Base-by-base conservation (phyloP, 2,113 vertebrate species). In the Anthoscopus minutus region DNA sequence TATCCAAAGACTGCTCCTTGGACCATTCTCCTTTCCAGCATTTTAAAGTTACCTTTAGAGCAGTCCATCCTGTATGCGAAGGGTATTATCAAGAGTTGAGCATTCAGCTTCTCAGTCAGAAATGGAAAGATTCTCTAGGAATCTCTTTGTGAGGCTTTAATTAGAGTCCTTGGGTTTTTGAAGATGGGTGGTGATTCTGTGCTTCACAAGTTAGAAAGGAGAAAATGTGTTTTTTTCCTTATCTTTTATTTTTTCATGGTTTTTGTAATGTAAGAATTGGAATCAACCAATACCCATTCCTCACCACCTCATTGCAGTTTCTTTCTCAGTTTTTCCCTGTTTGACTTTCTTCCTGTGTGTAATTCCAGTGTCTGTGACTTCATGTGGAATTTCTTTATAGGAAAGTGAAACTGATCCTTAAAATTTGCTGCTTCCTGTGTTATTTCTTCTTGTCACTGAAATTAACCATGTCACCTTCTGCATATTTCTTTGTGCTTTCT, bases 361-460 rank as follows among this genome's bases (percentile, higher is more conserved):
- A 74, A 71, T 93, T 87, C 50, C 58, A 8, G 18, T 82, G 35
- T 81, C 53, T 85, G 17, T 84, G 74, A 42, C 56, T 83, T 48
- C 42, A n/a, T 51, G 44, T 78, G 77, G 72, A 81, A 92, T 95
- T 88, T 90, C 54, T 86, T 90, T 16, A 70, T 42, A 54, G 51
- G 69, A 96, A 81, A 77, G 81, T 66, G 82, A 96, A 97, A 93
- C 71, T 45, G n/a, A 51, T 89, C 90, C 20, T 92, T 38, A 3
- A 6, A 37, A 77, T 83, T 93, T 82, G n/a, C 47, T 81, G 47
- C 58, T 95, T 84, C 82, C 94, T 88, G 44, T 83, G 60, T 64
- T 92, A 54, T 44, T 88, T 73, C n/a, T 82, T 91, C 44, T 93
- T 90, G 70, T 9, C 58, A 47, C 67, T 74, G 58, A 81, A 94